These are phyloP conservation scores for Octomys mimax DNA, from an alignment of 2,797 vertebrate species.

Conservation along the genomic window DNA sequence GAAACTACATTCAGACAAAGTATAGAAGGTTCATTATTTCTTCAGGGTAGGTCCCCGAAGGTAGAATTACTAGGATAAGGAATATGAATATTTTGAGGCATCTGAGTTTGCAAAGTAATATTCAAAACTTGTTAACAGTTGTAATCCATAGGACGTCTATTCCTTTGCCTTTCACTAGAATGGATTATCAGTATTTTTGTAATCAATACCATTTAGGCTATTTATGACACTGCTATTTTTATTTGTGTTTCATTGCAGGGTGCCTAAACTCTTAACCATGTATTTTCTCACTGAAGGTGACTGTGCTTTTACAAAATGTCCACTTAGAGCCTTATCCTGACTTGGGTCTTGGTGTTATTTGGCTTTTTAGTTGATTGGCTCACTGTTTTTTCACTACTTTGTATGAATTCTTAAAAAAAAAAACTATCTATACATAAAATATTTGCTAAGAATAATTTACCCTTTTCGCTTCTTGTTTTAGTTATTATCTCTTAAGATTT, in stretches of 20 bases:
- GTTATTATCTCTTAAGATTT: constrained; percentile 33
- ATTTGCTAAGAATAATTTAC: constrained; percentile 29
- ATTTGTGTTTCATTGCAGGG: neutral
- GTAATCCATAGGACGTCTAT: neutral
- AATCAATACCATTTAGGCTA: neutral
- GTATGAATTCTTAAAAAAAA: neutral
- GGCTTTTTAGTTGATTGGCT: neutral
- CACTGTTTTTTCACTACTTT: neutral
- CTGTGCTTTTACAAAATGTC: constrained; percentile 35
- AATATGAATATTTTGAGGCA: constrained; percentile 54
- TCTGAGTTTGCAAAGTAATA: neutral
- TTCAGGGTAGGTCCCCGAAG: constrained; percentile 12
- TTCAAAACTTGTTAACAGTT: neutral
- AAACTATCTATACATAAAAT: neutral
- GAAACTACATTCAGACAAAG: neutral
- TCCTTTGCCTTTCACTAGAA: constrained; percentile 7
- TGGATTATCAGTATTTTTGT: neutral
- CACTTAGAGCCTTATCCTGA: neutral
- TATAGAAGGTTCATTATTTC: constrained; percentile 31
- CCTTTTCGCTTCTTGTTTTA: constrained; percentile 20
- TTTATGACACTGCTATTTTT: neutral
- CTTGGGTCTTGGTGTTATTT: neutral
- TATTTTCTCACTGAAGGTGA: neutral
- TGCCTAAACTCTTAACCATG: neutral
- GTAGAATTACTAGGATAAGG: neutral